Percentiles rank a stretch among this genome's conserved stretches.
Conservation (phyloP, 2,113 vertebrate genomes). For the Noctilio leporinus region DNA sequence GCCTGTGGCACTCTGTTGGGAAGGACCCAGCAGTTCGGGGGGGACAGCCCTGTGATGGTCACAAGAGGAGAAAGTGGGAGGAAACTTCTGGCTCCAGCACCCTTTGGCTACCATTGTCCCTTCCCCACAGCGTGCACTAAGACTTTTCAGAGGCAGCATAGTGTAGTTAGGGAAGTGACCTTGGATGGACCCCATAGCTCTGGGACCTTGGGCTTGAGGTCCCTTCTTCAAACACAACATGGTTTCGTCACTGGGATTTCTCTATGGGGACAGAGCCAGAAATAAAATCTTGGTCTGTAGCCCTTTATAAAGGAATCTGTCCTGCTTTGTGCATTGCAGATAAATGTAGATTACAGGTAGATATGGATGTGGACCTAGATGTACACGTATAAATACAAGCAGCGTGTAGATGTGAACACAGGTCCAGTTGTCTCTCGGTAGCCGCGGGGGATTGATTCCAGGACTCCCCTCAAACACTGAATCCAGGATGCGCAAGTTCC, state of each 20-base stretch:
- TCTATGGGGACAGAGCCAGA: neutral
- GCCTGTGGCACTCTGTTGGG: neutral
- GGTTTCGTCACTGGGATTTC: neutral
- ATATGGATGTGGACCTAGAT: neutral
- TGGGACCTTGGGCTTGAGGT: neutral
- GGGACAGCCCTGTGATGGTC: neutral
- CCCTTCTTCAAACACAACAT: neutral
- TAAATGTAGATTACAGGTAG: neutral
- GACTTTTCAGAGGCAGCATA: neutral
- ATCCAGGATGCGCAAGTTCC: neutral
- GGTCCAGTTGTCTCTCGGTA: neutral
- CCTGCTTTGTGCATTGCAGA: neutral
- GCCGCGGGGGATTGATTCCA: no score
- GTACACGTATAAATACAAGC: neutral
- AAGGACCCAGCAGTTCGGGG: neutral
- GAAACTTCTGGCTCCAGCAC: neutral
- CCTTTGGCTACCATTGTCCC: neutral
- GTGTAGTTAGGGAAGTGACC: neutral
- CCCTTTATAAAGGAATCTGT: neutral
- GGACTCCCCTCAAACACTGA: neutral
- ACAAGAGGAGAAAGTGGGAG: accelerated
- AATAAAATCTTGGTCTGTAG: neutral
- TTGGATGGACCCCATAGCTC: neutral
- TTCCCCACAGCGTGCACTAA: neutral
- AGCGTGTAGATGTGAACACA: neutral